Evolutionary conservation across 2,797 vertebrate genomes (phyloP), one percentile per base, ranked within the genome.

Genomic region (Fratercula arctica): DNA sequence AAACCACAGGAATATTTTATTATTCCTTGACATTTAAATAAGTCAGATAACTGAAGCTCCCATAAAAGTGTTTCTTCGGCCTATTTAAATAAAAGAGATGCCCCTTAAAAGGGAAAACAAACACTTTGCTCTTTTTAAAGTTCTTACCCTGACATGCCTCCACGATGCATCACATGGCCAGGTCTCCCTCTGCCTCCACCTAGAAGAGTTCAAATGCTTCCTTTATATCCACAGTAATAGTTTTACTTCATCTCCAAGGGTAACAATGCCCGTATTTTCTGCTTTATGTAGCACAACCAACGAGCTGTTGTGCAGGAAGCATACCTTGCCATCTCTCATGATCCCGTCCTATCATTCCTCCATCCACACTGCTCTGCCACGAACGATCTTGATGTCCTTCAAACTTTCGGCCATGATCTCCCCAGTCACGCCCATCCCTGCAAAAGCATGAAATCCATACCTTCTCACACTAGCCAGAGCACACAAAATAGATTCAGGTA

Each of bases 361-460:
- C 39, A 10, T 98, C 97, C 85, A 96, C 72, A 2, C 77, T 89
- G 28, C 97, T 97, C 60, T 98, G 97, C 98, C 98, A 98, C 3
- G 96, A 83, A 2, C 97, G 97, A 37, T 98, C 98, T 11, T 97
- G 96, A 91, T 99, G 98, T 26, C 98, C 98, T 50, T 99, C 99
- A 83, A 99, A 98, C 93, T 99, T 99, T 3, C 99, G 98, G 19
- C 98, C 95, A 2, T 99, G 98, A 57, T 99, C 99, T 39, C 98
- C 98, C 99, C 99, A 99, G 93, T 99, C 99, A 73, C 99, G 98
- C 33, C 98, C 97, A 43, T 99, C 99, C 97, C 99, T 99, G 96
- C 26, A 64, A 80, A 87, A 26, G 69, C 4, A 46, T 0, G 31
- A 11, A 59, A 85, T 68, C 48, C 15, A 3, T 9, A 70, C 16